Conservation (phyloP, 2,113 vertebrate species). For the Phaethon lepturus region DNA sequence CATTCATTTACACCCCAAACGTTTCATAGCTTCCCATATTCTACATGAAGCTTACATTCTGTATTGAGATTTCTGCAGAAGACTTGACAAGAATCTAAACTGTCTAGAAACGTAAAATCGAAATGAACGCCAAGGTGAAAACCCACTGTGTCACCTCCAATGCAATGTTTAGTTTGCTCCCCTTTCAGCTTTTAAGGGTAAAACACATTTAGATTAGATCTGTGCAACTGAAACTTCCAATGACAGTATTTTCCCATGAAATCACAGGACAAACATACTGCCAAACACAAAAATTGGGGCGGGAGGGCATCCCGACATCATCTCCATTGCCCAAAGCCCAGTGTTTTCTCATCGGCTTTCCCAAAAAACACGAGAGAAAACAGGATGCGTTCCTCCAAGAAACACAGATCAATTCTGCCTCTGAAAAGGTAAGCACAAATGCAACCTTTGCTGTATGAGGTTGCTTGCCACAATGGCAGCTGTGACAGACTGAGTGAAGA, state of each 20-base stretch:
- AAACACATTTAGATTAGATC: background rate
- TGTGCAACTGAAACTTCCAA: background rate
- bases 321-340: background rate
- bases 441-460: accelerated
- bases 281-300: background rate
- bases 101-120: background rate
- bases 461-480: background rate
- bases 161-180: background rate
- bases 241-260: background rate
- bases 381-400: background rate
- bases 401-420: background rate
- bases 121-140: background rate
- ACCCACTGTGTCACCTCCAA: background rate
- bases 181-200: background rate
- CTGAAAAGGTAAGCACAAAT: background rate
- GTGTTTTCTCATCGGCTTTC: background rate
- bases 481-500: accelerated
- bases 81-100: background rate
- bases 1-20: background rate
- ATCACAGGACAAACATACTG: background rate
- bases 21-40: background rate
- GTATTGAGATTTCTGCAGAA: background rate
- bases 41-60: background rate
- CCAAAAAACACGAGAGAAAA: background rate
- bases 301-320: background rate